Evolutionary conservation across 2,888 invertebrate genomes (phyloP), one percentile per base, ranked within the genome.

Genomic region (Endotricha flammealis): DNA sequence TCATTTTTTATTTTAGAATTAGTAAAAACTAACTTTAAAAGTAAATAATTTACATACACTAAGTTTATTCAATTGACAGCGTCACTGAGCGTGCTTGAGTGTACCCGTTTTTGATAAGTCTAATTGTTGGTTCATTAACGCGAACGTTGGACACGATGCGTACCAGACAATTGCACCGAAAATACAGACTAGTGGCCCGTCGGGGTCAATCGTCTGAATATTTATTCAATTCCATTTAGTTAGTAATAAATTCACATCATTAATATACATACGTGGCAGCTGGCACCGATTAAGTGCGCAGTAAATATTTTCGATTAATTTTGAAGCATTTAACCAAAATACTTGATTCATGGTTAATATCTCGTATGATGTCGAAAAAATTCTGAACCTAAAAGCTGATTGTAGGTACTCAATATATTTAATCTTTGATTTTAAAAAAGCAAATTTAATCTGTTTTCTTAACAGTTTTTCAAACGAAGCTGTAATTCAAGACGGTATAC

Each of bases 151-250:
- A 24, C 25, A n/a, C 25, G 24, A 13, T 13, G n/a, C 70, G 67
- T 56, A 60, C 57, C 56, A 64, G 64, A 64, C 64, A 29, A 28
- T 22, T 40, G 46, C 25, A 50, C 50, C 38, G 55, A 54, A 53
- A 53, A 45, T 39, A 39, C 44, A 53, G 54, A 54, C 56, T 44
- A 37, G 43, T 53, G 43, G 56, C 53, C 42, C 57, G 37, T 12
- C 22, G 24, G 57, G 75, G 70, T 74, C 71, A 70, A 54, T 48
- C 53, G 44, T 54, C 63, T 70, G 61, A 69, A 74, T 74, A 77
- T 72, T 70, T 57, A 76, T 64, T 48, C 46, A 36, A 46, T 53
- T 68, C 61, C 67, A 69, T 72, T 72, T 60, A 66, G 53, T 32
- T n/a, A n/a, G 16, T 64, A 61, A 59, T 64, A 46, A 58, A 67